phyloP scores from a whole-genome alignment of 1,140 invertebrate species.

The Drosophila yakuba region DNA sequence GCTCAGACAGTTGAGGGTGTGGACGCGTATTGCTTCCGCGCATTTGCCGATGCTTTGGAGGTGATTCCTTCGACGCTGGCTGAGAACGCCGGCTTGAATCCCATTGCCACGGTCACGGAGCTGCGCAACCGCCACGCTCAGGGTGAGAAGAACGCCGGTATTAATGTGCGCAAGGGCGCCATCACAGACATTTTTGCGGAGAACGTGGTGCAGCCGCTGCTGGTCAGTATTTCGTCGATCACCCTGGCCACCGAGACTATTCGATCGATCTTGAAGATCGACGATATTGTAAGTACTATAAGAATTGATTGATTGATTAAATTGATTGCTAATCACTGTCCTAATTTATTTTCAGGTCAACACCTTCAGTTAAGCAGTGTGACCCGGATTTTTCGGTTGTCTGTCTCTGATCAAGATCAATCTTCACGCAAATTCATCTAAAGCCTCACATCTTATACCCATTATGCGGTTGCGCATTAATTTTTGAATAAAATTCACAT shows the following conservation, averaged over 20 bases:
- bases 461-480: conserved; percentile 50
- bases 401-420: conserved; percentile 43
- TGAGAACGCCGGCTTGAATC: conserved; percentile 99
- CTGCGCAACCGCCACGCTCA: conserved; percentile 96
- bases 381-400: not conserved
- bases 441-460: conserved; percentile 37
- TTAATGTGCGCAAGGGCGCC: conserved; percentile 98
- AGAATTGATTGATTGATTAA: not conserved
- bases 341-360: conserved; percentile 62
- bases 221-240: conserved; percentile 97
- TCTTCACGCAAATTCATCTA: conserved; percentile 64
- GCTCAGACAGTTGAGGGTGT: conserved; percentile 95
- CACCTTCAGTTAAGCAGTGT: conserved; percentile 69
- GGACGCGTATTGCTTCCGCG: conserved; percentile 97
- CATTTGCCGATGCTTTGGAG: conserved; percentile 98
- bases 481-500: conserved; percentile 76
- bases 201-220: conserved; percentile 98
- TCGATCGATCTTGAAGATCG: conserved; percentile 99
- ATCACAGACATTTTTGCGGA: conserved; percentile 99
- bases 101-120: conserved; percentile 98
- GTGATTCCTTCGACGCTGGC: conserved; percentile 98
- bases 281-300: conserved; percentile 94
- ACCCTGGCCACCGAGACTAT: conserved; percentile 98
- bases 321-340: not conserved
- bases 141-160: conserved; percentile 93